Evolutionary conservation across 2,113 vertebrate species (phyloP).

Genomic region (Takifugu bimaculatus): DNA sequence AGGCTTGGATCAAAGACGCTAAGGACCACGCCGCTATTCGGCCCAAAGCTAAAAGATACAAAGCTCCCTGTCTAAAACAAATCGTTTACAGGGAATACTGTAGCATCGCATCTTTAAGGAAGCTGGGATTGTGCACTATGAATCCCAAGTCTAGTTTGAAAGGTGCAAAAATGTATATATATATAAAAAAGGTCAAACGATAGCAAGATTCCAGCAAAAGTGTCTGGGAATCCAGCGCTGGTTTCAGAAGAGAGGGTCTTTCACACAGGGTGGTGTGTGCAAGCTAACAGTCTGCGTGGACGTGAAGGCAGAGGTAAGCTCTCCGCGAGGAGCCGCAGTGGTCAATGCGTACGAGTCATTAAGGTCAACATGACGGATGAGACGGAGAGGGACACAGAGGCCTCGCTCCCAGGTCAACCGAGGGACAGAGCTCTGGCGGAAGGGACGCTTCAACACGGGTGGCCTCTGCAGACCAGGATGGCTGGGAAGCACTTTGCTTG

Average conservation of each 20-base stretch:
- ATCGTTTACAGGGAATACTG: constrained; percentile 13
- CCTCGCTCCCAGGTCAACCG: constrained; percentile 61
- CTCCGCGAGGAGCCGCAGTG: constrained; percentile 34
- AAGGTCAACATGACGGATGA: constrained; percentile 58
- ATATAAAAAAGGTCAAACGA: constrained; percentile 34
- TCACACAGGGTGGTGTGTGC: constrained; percentile 33
- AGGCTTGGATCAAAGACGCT: constrained; percentile 17
- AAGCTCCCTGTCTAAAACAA: constrained; percentile 12
- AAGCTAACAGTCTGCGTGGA: constrained; percentile 70
- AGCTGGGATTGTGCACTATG: constrained; percentile 20
- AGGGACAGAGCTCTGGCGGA: constrained; percentile 45
- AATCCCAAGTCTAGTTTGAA: constrained; percentile 35
- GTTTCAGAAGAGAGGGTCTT: constrained; percentile 45
- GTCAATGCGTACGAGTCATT: constrained; percentile 56
- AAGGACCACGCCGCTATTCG: constrained; percentile 16
- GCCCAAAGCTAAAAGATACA: constrained; percentile 12
- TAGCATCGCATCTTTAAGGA: constrained; percentile 30
- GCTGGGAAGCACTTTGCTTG: constrained; percentile 57
- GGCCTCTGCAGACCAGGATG: constrained; percentile 28
- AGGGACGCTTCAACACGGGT: constrained; percentile 30
- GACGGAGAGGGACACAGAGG: constrained; percentile 63
- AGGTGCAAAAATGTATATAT: constrained; percentile 16
- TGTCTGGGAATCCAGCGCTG: constrained; percentile 64
- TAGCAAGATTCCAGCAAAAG: constrained; percentile 40
- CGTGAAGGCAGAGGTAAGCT: constrained; percentile 64